Evolutionary conservation across 1,140 invertebrate species (phyloP).

Genomic region (Caerostris extrusa): DNA sequence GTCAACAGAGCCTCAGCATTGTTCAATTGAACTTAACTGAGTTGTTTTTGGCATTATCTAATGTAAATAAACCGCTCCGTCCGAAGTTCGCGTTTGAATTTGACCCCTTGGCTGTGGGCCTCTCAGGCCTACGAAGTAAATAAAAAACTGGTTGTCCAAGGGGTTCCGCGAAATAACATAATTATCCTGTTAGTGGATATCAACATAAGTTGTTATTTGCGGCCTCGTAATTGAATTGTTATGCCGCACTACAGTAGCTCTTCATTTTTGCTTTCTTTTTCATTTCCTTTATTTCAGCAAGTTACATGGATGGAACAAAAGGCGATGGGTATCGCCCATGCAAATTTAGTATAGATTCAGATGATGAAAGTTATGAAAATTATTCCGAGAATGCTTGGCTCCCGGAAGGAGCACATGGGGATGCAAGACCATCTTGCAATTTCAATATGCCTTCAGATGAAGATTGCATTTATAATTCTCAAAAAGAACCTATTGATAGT

Average conservation of each 20-base stretch:
- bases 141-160: background rate
- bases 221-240: conserved; percentile 38
- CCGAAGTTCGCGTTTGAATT: conserved; percentile 54
- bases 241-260: conserved; percentile 8
- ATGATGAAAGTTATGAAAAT: background rate
- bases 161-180: background rate
- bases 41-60: conserved; percentile 11
- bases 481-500: conserved; percentile 54
- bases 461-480: background rate
- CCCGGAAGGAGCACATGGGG: background rate
- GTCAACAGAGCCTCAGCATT: background rate
- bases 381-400: background rate
- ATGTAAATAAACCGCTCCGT: conserved; percentile 56
- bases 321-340: background rate
- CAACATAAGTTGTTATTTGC: background rate
- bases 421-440: background rate
- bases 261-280: conserved; percentile 38
- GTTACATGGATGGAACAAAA: conserved; percentile 29
- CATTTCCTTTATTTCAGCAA: conserved; percentile 15
- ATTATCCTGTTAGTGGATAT: background rate
- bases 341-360: conserved; percentile 31
- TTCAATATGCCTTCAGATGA: conserved; percentile 24
- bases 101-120: background rate
- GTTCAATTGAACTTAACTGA: background rate
- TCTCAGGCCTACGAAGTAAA: background rate